phyloP scores from a whole-genome alignment of 2,113 vertebrate genomes.

The Paratilapia polleni region DNA sequence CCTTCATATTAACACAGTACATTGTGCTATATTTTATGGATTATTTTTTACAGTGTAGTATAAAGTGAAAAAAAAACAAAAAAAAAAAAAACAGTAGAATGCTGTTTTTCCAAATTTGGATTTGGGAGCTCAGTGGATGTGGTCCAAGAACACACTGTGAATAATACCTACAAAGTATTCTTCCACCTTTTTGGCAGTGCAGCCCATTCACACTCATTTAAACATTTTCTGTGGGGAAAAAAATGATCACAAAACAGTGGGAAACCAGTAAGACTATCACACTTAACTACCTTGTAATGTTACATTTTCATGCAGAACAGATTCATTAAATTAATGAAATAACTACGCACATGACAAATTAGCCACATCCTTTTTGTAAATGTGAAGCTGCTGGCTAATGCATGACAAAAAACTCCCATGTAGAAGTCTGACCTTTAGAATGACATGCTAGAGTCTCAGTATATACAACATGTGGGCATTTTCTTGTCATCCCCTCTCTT shows the following conservation, averaged over 20 bases:
- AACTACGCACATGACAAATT: conserved; percentile 40
- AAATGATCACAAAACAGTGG: not conserved
- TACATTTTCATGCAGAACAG: not conserved
- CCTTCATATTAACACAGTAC: no score
- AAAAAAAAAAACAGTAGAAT: not conserved
- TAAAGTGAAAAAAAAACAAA: not conserved
- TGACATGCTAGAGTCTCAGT: conserved; percentile 39
- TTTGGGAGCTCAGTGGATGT: not conserved
- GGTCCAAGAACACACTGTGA: not conserved
- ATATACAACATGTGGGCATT: conserved; percentile 25
- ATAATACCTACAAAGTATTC: conserved; percentile 7
- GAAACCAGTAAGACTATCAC: not conserved
- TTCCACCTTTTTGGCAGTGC: not conserved
- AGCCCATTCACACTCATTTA: not conserved
- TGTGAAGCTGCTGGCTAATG: conserved; percentile 45
- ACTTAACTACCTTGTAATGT: not conserved
- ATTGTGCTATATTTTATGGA: no score
- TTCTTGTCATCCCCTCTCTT: conserved; percentile 36
- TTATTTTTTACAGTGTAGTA: not conserved
- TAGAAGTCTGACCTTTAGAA: conserved; percentile 57
- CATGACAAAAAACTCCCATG: conserved; percentile 49
- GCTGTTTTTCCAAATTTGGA: not conserved
- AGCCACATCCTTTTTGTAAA: conserved; percentile 34
- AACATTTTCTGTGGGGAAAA: not conserved
- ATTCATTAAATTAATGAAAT: not conserved